These are phyloP conservation scores for Exaiptasia diaphana DNA, from an alignment of 64 coral and sea anemone genomes.

Conservation along the genomic window DNA sequence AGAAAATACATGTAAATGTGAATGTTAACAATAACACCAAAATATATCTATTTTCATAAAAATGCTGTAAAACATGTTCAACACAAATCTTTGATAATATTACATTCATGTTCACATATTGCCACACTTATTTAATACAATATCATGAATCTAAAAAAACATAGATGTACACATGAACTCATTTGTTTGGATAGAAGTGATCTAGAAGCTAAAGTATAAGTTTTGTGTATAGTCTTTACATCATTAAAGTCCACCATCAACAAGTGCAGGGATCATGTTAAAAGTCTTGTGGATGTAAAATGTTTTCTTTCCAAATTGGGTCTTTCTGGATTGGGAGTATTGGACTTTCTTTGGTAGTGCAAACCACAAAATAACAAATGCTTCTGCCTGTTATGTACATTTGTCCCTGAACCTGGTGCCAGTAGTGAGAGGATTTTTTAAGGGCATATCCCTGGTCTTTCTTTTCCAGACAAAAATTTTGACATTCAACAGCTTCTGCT, in stretches of 20 bases:
- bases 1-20: no score
- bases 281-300: conserved; percentile 3
- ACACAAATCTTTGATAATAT: no score
- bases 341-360: conserved; percentile 18
- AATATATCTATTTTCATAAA: no score
- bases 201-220: no score
- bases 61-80: no score
- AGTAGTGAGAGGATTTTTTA: not conserved
- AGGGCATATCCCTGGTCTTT: conserved; percentile 23
- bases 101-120: no score
- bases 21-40: no score
- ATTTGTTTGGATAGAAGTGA: no score
- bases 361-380: conserved; percentile 46
- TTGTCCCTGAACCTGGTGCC: conserved; percentile 50
- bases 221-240: not conserved
- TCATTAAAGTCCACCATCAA: not conserved
- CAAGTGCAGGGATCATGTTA: not conserved
- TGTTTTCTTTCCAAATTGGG: conserved; percentile 5
- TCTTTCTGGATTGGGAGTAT: conserved; percentile 35
- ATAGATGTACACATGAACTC: not conserved
- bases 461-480: conserved; percentile 16
- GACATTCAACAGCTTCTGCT: conserved; percentile 1
- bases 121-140: no score
- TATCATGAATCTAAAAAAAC: no score
- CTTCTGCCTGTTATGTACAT: conserved; percentile 18